These are phyloP conservation scores for Hipposideros larvatus DNA, from an alignment of 2,797 vertebrate genomes.

Conservation along the genomic window DNA sequence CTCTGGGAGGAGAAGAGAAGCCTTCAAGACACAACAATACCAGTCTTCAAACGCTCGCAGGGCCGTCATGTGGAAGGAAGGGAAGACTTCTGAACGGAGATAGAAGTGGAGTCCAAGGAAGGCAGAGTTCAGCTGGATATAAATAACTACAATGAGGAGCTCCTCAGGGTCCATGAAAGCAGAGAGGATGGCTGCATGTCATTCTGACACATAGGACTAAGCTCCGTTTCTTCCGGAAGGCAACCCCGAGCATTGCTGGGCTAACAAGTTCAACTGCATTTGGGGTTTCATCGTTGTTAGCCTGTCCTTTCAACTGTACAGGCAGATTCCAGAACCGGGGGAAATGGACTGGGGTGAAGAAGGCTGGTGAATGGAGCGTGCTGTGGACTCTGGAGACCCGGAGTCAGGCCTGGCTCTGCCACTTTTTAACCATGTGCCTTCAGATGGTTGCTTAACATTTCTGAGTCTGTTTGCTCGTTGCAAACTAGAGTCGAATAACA, in stretches of 20 bases:
- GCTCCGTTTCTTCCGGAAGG: background rate
- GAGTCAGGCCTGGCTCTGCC: background rate
- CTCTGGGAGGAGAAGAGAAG: constrained; percentile 18
- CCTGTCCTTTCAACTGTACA: background rate
- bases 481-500: constrained; percentile 43
- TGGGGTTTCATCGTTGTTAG: background rate
- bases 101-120: background rate
- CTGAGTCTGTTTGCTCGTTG: constrained; percentile 8
- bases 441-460: background rate
- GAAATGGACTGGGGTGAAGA: background rate
- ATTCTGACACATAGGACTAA: background rate
- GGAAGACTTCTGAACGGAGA: background rate
- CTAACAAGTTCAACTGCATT: background rate
- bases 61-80: background rate
- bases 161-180: background rate
- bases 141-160: background rate
- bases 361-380: background rate
- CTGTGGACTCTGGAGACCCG: background rate
- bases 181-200: background rate
- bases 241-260: background rate
- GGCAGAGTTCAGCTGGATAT: background rate
- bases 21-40: background rate
- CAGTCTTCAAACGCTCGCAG: background rate
- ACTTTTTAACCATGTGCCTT: background rate
- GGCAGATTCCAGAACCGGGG: background rate